phyloP scores from a whole-genome alignment of 2,888 invertebrate genomes.

The Melipona beecheii region DNA sequence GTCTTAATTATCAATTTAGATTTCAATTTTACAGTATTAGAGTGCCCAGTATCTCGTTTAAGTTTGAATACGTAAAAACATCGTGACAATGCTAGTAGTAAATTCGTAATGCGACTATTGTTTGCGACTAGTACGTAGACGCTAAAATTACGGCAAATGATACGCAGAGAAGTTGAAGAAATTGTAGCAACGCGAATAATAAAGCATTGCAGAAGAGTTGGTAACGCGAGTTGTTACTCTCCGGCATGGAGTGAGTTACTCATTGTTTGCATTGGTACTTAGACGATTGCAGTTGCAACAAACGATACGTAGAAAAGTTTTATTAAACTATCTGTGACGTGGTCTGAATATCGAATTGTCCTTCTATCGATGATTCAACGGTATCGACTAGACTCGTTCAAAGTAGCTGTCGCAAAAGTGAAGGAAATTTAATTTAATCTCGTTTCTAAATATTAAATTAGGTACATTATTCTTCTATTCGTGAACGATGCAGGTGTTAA shows the following conservation, averaged over 20 bases:
- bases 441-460: too few species aligned
- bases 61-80: too few species aligned
- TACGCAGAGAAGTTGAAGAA: background rate
- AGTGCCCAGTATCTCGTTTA: too few species aligned
- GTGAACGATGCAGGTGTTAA: background rate
- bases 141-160: too few species aligned
- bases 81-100: too few species aligned
- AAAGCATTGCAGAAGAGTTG: background rate
- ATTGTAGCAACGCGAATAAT: background rate
- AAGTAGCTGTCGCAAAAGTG: background rate
- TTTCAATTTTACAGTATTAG: too few species aligned
- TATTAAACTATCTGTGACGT: conserved; percentile 44
- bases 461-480: background rate
- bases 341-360: conserved; percentile 41
- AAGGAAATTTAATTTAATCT: background rate
- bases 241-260: background rate
- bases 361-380: conserved; percentile 56
- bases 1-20: too few species aligned
- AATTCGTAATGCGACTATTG: too few species aligned
- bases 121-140: too few species aligned
- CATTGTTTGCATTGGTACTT: conserved; percentile 13
- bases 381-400: conserved; percentile 16
- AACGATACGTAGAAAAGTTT: conserved; percentile 39
- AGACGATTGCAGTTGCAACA: conserved; percentile 8
- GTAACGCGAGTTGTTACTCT: conserved; percentile 5